Conservation (phyloP, 1,140 invertebrate genomes). For the Bombus turneri region DNA sequence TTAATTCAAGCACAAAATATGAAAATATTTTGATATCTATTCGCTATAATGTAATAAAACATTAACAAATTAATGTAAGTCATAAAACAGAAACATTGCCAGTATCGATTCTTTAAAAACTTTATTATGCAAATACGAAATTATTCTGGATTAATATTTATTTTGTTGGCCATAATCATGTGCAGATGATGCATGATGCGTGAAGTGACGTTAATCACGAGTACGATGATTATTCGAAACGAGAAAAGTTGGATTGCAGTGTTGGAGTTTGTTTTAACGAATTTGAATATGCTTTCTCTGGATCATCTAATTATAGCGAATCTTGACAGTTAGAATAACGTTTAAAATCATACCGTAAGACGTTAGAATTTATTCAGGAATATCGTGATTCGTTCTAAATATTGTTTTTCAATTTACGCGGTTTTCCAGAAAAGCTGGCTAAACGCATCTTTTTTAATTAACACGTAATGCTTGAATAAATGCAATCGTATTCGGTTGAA, state of each 20-base stretch:
- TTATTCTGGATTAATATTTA: neutral
- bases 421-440: neutral
- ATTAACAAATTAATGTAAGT: too few relatives aligned
- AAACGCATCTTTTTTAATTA: neutral
- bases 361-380: neutral
- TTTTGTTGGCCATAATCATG: too few relatives aligned
- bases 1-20: neutral
- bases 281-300: neutral
- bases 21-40: neutral
- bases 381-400: neutral
- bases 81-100: neutral
- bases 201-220: neutral
- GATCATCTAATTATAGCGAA: neutral
- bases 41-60: too few relatives aligned
- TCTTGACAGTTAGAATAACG: neutral
- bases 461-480: neutral
- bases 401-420: neutral
- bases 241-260: neutral
- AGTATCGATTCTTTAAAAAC: neutral
- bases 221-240: neutral
- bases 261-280: neutral
- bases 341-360: neutral
- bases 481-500: too few relatives aligned
- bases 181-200: neutral
- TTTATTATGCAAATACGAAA: neutral